Percentiles rank a stretch among this genome's conserved stretches.
phyloP scores from a whole-genome alignment of 2,113 vertebrate genomes.

The Rhinopithecus roxellana region DNA sequence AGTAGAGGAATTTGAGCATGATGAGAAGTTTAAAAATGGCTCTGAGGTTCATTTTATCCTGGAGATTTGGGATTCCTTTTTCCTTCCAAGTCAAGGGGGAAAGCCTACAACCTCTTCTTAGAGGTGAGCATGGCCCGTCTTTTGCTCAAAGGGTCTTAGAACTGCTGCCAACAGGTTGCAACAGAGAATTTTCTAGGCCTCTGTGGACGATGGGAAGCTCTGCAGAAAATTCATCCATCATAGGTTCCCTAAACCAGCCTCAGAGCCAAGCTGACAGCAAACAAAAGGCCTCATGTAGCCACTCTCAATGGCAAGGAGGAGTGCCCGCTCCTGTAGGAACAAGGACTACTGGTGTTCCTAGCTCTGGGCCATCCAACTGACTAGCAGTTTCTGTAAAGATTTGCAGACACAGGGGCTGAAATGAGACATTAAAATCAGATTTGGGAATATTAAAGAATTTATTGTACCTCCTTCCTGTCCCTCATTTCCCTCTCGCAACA shows the following conservation, averaged over 20 bases:
- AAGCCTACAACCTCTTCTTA: neutral
- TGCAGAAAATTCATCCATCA: neutral
- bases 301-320: neutral
- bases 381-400: neutral
- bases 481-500: neutral
- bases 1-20: neutral
- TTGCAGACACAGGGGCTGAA: neutral
- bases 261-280: neutral
- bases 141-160: neutral
- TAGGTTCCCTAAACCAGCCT: neutral
- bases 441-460: neutral
- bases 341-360: neutral
- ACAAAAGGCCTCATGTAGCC: too few relatives aligned
- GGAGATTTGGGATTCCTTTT: neutral
- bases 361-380: neutral
- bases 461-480: too few relatives aligned
- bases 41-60: neutral
- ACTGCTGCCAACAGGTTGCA: neutral
- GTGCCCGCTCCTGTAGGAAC: neutral
- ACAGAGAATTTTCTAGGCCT: neutral
- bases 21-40: neutral
- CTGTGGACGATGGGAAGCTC: neutral
- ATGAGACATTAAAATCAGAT: neutral
- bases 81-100: neutral
- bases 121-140: neutral